Conservation (phyloP, 1,140 invertebrate genomes). For the Acromyrmex charruanus region DNA sequence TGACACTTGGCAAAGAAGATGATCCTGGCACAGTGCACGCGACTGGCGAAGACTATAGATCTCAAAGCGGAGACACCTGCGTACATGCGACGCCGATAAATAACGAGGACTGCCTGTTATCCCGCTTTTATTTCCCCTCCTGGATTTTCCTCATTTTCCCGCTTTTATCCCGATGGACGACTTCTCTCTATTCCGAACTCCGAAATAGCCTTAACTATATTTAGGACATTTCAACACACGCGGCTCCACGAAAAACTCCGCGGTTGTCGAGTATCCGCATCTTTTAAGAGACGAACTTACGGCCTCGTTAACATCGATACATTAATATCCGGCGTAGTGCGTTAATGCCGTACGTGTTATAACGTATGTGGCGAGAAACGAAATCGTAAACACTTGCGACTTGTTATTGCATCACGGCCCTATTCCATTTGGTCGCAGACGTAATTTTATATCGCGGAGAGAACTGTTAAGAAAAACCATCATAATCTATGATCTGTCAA, state of each 20-base stretch:
- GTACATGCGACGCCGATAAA: constrained; percentile 62
- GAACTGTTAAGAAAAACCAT: neutral
- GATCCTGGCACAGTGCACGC: constrained; percentile 8
- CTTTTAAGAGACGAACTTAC: constrained; percentile 65
- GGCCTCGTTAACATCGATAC: constrained; percentile 66
- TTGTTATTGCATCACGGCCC: neutral
- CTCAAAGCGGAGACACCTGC: constrained; percentile 65
- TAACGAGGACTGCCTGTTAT: constrained; percentile 47
- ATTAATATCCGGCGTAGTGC: constrained; percentile 20
- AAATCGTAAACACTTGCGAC: constrained; percentile 15
- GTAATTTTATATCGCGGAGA: constrained; percentile 26
- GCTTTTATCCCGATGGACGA: constrained; percentile 50
- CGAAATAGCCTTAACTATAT: constrained; percentile 72
- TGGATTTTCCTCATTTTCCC: constrained; percentile 54
- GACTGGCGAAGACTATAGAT: constrained; percentile 39
- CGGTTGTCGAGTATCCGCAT: constrained; percentile 48
- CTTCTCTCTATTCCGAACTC: constrained; percentile 11
- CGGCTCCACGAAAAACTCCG: constrained; percentile 4
- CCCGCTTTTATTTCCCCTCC: neutral
- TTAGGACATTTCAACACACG: constrained; percentile 58
- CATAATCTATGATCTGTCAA: neutral
- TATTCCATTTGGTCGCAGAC: constrained; percentile 14
- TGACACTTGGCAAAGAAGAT: constrained; percentile 51
- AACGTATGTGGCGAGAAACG: constrained; percentile 46
- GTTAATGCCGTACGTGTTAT: constrained; percentile 8